Percentiles rank a stretch among this genome's conserved stretches.
These are phyloP conservation scores for Prochilodus magdalenae DNA, from an alignment of 2,113 vertebrate species.

Conservation along the genomic window DNA sequence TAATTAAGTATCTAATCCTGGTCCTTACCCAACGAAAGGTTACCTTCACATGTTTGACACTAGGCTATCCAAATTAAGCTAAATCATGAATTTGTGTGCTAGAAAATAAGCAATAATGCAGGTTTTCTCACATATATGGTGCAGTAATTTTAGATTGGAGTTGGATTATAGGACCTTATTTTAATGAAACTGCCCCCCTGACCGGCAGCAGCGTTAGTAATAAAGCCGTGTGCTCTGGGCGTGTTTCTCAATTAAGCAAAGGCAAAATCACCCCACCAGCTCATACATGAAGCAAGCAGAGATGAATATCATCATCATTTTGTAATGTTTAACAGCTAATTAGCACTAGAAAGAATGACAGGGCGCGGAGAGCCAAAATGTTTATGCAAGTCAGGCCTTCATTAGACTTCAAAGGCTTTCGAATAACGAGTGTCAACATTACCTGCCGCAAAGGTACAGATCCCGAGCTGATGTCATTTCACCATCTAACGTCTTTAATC, in stretches of 20 bases:
- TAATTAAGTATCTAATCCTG: too few species aligned
- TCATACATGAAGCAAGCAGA: constrained; percentile 1
- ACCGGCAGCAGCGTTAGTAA: neutral
- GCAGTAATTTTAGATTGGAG: neutral
- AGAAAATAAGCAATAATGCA: too few species aligned
- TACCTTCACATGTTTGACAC: too few species aligned
- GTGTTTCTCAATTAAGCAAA: neutral
- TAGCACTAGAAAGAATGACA: constrained; percentile 39
- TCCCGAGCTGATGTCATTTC: constrained; percentile 28
- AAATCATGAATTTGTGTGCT: too few species aligned
- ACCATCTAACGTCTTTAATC: constrained; percentile 35
- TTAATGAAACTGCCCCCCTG: neutral
- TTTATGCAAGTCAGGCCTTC: constrained; percentile 49
- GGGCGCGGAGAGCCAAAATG: constrained; percentile 12
- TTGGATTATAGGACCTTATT: constrained; percentile 5
- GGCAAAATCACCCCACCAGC: neutral
- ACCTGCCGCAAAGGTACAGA: constrained; percentile 41
- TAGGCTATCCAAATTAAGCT: too few species aligned
- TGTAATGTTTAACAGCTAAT: constrained; percentile 33
- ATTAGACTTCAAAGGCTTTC: constrained; percentile 50
- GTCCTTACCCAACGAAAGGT: too few species aligned
- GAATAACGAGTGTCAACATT: constrained; percentile 41
- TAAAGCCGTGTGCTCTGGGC: neutral
- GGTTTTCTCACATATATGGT: neutral
- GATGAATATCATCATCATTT: constrained; percentile 40